Base-by-base conservation (phyloP, 2,888 invertebrate species). In the Drosophila mimetica region DNA sequence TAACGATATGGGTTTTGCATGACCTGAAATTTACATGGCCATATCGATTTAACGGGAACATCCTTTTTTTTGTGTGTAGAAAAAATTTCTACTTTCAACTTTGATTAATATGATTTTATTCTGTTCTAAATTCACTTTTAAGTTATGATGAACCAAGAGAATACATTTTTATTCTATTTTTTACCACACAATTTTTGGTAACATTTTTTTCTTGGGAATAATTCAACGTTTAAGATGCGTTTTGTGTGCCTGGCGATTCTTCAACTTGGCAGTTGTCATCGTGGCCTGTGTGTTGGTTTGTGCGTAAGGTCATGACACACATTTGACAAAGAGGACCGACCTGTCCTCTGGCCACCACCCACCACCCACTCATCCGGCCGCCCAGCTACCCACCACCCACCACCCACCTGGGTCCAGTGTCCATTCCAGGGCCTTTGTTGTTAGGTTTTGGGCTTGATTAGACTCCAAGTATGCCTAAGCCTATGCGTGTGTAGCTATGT, bases 271-370 rank as follows among this genome's bases (percentile, higher is more conserved):
- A 42, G 58, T 34, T 58, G 42, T 34, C 59, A 59, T 34, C 59
- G 58, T 16, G 37, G 60, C 16, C 44, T 32, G 34, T 53, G 36
- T 22, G 61, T 36, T n/a, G 47, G 54, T 18, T 16, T 47, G 71
- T 84, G 82, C 72, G 60, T 74, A 79, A 79, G 80, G 85, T 71
- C 82, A 66, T 82, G 82, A 82, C 80, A 81, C 69, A 81, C 76
- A 85, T 79, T 81, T 66, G 74, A 74, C 72, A 65, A 59, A 69
- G 58, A 57, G 36, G 44, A 46, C 50, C 50, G 50, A 46, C 50
- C 70, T 46, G 28, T 50, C 48, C 36, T 20, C 28, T 30, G 25
- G 28, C 18, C 44, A 22, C 22, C 42, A 30, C 1, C 16, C 20
- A 9, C 39, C 20, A 28, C 28, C 30, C 11, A 13, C 30, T n/a